Percentiles rank a stretch among this genome's conserved stretches.
Evolutionary conservation across 1,140 invertebrate genomes (phyloP).

Genomic region (Psix sp.): DNA sequence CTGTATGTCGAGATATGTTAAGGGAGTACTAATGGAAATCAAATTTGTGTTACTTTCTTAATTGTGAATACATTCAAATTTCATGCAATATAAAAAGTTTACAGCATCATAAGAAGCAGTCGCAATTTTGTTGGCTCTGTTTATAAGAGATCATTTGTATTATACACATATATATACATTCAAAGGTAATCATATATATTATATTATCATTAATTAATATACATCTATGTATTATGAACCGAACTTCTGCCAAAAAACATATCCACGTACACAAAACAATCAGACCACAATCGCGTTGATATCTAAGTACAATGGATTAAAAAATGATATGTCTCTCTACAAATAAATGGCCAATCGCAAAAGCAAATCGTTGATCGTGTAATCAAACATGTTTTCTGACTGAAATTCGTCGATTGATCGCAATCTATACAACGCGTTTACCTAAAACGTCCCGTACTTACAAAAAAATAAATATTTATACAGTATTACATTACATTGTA

Average conservation of each 20-base stretch:
- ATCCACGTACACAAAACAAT: no score
- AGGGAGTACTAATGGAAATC: no score
- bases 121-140: constrained; percentile 28
- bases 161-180: constrained; percentile 38
- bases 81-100: constrained; percentile 36
- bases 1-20: no score
- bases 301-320: no score
- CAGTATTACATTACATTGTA: constrained; percentile 3
- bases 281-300: no score
- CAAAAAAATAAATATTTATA: constrained; percentile 44
- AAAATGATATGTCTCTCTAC: no score
- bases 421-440: constrained; percentile 25
- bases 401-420: constrained; percentile 4
- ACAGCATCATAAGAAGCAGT: constrained; percentile 35
- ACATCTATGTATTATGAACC: constrained; percentile 26
- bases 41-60: background rate
- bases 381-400: constrained; percentile 34
- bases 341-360: no score
- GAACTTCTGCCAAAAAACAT: no score
- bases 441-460: constrained; percentile 19
- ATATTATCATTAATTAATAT: constrained; percentile 19
- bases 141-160: constrained; percentile 37
- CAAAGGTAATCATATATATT: constrained; percentile 21
- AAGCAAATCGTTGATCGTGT: no score
- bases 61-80: constrained; percentile 34